phyloP scores from a whole-genome alignment of 2,113 vertebrate genomes.

The Corythaeola cristata region DNA sequence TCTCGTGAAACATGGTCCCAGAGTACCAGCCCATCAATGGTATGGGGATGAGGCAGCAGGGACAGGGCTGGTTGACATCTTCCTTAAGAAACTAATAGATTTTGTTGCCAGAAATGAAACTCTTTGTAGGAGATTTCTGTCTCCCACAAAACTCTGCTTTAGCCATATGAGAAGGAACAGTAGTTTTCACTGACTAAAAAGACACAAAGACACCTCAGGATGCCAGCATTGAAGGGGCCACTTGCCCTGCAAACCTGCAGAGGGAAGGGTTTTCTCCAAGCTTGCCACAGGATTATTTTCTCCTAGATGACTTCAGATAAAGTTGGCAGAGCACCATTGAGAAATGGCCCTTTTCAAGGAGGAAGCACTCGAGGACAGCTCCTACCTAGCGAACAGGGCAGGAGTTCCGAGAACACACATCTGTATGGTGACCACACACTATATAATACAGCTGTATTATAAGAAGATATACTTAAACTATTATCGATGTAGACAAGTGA shows the following conservation, averaged over 20 bases:
- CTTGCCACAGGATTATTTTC: neutral
- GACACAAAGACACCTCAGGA: neutral
- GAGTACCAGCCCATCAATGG: neutral
- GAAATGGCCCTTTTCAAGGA: neutral
- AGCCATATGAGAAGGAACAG: neutral
- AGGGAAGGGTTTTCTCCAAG: neutral
- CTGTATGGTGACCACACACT: fast-evolving
- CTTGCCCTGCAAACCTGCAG: neutral
- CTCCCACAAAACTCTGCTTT: neutral
- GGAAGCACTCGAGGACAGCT: neutral
- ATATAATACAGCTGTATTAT: neutral
- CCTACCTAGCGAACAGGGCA: neutral
- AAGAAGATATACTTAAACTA: neutral
- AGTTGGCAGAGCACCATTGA: fast-evolving
- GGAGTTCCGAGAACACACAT: neutral
- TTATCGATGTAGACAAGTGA: neutral
- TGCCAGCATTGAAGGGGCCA: neutral
- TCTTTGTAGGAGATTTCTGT: neutral
- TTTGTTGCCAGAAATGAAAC: neutral
- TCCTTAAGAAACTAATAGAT: neutral
- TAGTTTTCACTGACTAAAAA: neutral
- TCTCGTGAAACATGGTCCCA: neutral
- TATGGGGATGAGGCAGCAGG: neutral
- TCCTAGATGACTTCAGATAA: neutral
- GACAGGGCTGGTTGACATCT: neutral